Conservation (phyloP, 2,797 vertebrate species). For the Apogon talboti region DNA sequence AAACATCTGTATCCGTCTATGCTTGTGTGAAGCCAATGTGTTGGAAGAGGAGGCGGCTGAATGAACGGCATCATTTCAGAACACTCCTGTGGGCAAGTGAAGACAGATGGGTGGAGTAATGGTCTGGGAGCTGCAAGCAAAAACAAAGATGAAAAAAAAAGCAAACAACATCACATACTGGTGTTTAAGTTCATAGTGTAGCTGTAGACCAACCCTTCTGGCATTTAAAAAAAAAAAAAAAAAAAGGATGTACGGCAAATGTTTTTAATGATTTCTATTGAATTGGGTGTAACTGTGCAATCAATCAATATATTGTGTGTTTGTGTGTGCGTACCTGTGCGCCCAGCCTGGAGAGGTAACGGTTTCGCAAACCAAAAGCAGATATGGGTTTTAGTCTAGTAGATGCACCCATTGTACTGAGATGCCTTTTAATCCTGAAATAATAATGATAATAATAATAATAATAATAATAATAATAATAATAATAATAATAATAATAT, state of each 20-base stretch:
- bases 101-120: constrained; percentile 82
- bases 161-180: neutral
- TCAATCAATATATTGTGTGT: constrained; percentile 4
- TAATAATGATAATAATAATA: constrained; percentile 56
- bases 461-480: constrained; percentile 56
- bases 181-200: constrained; percentile 12
- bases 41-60: constrained; percentile 40
- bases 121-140: constrained; percentile 84
- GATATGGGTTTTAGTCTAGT: constrained; percentile 81
- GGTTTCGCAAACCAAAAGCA: constrained; percentile 86
- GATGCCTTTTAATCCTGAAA: constrained; percentile 65
- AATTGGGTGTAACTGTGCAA: constrained; percentile 15
- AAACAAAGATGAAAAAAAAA: constrained; percentile 32
- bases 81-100: constrained; percentile 86
- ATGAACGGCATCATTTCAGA: constrained; percentile 69
- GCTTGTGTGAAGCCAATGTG: constrained; percentile 21
- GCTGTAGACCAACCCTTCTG: constrained; percentile 1
- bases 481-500: constrained; percentile 58
- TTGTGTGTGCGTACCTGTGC: constrained; percentile 80
- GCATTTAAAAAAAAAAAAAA: no score
- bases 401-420: constrained; percentile 70
- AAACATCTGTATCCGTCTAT: constrained; percentile 19
- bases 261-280: constrained; percentile 35
- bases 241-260: constrained; percentile 3
- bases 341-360: constrained; percentile 88